Conservation (phyloP, 2,113 vertebrate genomes). For the Anguilla rostrata region DNA sequence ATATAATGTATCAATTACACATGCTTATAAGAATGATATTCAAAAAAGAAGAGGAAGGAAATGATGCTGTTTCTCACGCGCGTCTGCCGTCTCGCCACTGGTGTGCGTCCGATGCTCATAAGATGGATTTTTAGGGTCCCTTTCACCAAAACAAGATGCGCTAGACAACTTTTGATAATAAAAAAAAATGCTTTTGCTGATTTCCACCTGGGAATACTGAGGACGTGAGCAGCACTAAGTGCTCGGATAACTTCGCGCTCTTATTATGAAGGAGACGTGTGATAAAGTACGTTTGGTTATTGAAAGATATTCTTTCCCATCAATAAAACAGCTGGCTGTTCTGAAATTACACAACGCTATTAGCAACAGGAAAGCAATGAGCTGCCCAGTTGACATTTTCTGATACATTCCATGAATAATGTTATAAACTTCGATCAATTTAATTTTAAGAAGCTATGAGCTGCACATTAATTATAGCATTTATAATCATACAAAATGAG, state of each 20-base stretch:
- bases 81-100: not conserved
- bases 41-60: not conserved
- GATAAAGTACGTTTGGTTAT: not conserved
- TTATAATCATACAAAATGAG: slow-evolving; percentile 10
- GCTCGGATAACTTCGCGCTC: not conserved
- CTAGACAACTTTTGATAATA: not conserved
- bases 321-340: not conserved
- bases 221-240: not conserved
- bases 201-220: not conserved
- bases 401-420: slow-evolving; percentile 4
- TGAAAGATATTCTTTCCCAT: slow-evolving; percentile 1
- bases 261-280: not conserved
- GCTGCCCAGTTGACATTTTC: not conserved
- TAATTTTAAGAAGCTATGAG: slow-evolving; percentile 9
- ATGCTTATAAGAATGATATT: not conserved
- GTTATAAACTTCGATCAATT: not conserved
- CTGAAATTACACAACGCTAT: not conserved
- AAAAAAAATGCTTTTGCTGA: not conserved
- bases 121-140: not conserved
- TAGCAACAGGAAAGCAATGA: not conserved
- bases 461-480: slow-evolving; percentile 12
- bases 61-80: not conserved
- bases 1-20: slow-evolving; percentile 4
- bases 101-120: not conserved
- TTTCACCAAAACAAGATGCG: not conserved